A percentile compares a stretch with the other conserved stretches of the same genome.
Evolutionary conservation across 2,797 vertebrate genomes (phyloP).

Genomic region (Myotis vivesi): DNA sequence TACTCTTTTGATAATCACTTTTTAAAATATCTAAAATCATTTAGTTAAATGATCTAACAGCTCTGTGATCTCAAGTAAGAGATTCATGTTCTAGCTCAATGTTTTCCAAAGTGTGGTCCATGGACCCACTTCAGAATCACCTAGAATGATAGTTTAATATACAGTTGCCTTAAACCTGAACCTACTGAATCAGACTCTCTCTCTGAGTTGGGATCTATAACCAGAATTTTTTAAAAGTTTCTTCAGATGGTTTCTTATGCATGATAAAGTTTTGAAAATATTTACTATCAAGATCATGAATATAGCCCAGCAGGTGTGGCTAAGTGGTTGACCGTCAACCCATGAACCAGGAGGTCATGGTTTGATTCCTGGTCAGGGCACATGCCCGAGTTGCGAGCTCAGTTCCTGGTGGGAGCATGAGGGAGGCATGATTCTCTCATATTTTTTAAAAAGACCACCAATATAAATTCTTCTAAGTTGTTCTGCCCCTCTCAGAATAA

Average conservation of each 20-base stretch:
- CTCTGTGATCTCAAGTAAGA: slow-evolving; percentile 25
- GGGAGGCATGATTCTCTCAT: too few relatives aligned
- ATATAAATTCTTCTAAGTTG: neutral
- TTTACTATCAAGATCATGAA: neutral
- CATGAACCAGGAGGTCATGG: too few relatives aligned
- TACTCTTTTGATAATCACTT: neutral
- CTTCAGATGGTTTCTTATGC: neutral
- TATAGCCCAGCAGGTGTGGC: neutral
- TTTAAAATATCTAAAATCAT: neutral
- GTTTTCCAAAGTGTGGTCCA: neutral
- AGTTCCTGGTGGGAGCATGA: too few relatives aligned
- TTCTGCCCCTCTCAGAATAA: neutral
- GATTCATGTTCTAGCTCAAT: neutral
- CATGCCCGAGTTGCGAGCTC: too few relatives aligned
- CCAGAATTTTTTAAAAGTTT: neutral
- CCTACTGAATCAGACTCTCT: neutral
- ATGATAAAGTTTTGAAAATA: slow-evolving; percentile 10
- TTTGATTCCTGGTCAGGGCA: too few relatives aligned
- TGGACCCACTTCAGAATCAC: neutral
- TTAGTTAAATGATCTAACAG: neutral
- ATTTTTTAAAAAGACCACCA: neutral
- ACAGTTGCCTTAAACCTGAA: neutral
- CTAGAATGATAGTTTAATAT: neutral
- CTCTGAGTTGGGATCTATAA: neutral
- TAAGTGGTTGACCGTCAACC: too few relatives aligned